Base-by-base conservation (phyloP, 2,113 vertebrate species). In the Chamaea fasciata region DNA sequence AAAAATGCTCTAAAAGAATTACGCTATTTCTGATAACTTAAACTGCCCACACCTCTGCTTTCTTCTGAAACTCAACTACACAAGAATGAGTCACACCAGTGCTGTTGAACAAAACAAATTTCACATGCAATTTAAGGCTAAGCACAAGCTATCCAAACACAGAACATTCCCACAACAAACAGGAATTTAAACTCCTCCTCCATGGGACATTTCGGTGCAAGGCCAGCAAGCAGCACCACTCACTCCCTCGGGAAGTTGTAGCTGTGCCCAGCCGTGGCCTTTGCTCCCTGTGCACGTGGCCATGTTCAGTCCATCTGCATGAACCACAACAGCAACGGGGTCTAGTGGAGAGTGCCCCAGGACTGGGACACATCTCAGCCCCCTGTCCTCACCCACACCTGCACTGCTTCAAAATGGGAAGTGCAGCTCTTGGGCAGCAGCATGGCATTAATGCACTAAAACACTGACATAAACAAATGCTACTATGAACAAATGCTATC, bases 41-140 rank as follows among this genome's bases (percentile, higher is more conserved):
- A 65, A 90, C 55, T 91, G 60, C 59, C 80, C 46, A 90, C 59
- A 88, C 42, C 89, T 92, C 89, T 70, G 52, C 90, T 73, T 95
- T 69, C 81, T 86, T 95, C 88, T 87, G 84, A 92, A 60, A 75
- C 75, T 87, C 55, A 95, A 56, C 83, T 90, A 90, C 86, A 94
- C 71, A 91, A 35, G 68, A 93, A 74, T 89, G 83, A 97, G 56
- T 96, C 94, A 94, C 49, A 90, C 28, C 31, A 80, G 55, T 3
- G 80, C 71, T 60, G 73, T 18, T 94, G 87, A 91, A 64, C 87
- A 94, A 92, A 95, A 91, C 76, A 96, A 83, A 90, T 49, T 89
- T 63, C 49, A 81, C 86, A 82, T 0, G 1, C 47, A 92, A 89
- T 70, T 83, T 92, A 56, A 95, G 33, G 74, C 73, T 69, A 87